These are phyloP conservation scores for Heliocidaris tuberculata DNA, from an alignment of 35 echinoderm and acorn worm species.

Conservation along the genomic window DNA sequence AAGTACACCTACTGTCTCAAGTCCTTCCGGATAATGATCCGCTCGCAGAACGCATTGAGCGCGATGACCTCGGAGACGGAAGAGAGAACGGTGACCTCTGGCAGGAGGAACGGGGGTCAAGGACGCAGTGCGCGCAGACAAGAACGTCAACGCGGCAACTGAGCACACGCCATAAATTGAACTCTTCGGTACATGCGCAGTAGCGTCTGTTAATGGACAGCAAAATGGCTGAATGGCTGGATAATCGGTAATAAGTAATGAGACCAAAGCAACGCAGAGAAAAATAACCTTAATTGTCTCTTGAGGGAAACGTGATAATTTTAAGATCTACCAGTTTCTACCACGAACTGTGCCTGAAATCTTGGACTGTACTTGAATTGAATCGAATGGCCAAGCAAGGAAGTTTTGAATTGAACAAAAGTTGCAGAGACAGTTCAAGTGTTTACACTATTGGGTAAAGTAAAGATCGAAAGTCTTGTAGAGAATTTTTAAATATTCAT, in stretches of 20 bases:
- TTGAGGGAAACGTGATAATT: not conserved
- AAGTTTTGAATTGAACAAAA: not conserved
- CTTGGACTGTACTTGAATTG: not conserved
- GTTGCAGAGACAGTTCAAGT: not conserved
- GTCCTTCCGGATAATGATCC: slow-evolving; percentile 89
- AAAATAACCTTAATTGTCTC: not conserved
- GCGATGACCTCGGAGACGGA: slow-evolving; percentile 28
- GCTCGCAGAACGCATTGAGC: slow-evolving; percentile 48
- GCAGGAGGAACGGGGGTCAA: not conserved
- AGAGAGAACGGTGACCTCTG: not conserved
- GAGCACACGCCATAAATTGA: not conserved
- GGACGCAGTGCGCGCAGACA: not conserved
- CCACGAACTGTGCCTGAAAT: not conserved
- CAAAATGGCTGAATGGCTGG: not conserved
- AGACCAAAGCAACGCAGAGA: not conserved
- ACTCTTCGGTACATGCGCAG: not conserved
- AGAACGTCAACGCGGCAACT: not conserved
- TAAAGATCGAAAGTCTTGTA: too few species aligned
- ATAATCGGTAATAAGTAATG: not conserved
- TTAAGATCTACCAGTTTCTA: not conserved
- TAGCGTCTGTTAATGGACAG: not conserved
- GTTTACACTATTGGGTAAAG: too few species aligned
- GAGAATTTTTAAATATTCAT: too few species aligned
- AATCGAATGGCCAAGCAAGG: not conserved
- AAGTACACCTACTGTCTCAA: slow-evolving; percentile 76